phyloP scores from a whole-genome alignment of 1,140 invertebrate genomes.

The Pantala flavescens region DNA sequence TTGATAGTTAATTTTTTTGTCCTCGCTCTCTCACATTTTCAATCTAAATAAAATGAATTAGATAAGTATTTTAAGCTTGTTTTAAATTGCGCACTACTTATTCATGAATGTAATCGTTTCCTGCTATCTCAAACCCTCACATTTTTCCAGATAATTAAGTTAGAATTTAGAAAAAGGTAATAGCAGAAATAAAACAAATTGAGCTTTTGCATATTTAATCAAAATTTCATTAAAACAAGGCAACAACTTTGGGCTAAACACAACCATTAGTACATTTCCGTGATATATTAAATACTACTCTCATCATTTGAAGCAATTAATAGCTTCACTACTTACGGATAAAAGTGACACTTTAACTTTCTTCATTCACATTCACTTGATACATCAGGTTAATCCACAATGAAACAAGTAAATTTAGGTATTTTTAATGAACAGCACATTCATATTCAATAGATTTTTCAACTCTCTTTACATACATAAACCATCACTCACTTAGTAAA shows the following conservation, averaged over 20 bases:
- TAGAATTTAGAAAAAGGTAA: too few relatives aligned
- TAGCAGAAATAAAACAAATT: too few relatives aligned
- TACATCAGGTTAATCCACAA: not conserved
- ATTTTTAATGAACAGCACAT: not conserved
- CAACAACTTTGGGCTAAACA: slow-evolving; percentile 2
- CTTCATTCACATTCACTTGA: not conserved
- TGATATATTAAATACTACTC: slow-evolving; percentile 9
- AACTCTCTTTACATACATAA: not conserved
- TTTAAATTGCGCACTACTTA: too few relatives aligned
- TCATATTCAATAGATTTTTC: not conserved
- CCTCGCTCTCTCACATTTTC: too few relatives aligned
- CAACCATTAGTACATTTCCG: not conserved
- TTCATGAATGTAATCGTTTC: too few relatives aligned
- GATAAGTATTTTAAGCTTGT: too few relatives aligned
- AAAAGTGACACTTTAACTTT: not conserved
- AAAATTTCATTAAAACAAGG: slow-evolving; percentile 8
- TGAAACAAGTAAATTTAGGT: not conserved
- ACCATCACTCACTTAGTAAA: not conserved
- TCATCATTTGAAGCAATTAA: not conserved
- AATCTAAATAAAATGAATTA: too few relatives aligned
- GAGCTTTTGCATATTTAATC: not conserved
- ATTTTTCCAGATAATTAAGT: too few relatives aligned
- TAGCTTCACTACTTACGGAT: not conserved
- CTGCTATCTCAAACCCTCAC: too few relatives aligned
- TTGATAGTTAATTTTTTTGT: too few relatives aligned